Base-by-base conservation (phyloP, 2,888 invertebrate species). In the Helleia helle region DNA sequence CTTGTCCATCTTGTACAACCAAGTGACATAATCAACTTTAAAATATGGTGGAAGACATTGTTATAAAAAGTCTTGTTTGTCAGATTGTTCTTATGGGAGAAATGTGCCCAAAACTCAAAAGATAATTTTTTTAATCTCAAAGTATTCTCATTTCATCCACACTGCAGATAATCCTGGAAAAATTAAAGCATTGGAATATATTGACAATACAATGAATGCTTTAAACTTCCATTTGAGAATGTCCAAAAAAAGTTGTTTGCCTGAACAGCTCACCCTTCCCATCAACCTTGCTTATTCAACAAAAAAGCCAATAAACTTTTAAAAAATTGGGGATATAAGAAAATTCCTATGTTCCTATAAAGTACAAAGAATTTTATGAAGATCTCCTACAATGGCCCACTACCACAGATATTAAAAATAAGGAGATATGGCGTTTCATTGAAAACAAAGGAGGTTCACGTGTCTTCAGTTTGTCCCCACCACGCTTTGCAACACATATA, bases 161-260 rank as follows among this genome's bases (percentile, higher is more conserved):
- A 25, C 25, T 4, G 25, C 25, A 25, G 25, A 25, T 25, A 25
- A 25, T 25, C 26, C 26, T 26, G 26, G 26, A 11, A 26, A 26
- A 26, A 26, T 11, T 26, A 26, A 26, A 26, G 26, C 26, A 26
- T 26, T 26, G 26, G 26, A 26, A 26, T 26, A 26, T 9, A 26
- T 26, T 26, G 26, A 26, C 26, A 26, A 26, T 27, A 27, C 27
- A 27, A 27, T 27, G 27, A 27, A 27, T 27, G 27, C 27, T 27
- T 27, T 26, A 26, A 26, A 11, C 26, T 26, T 27, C 27, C 27
- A 27, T 27, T 27, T 12, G 27, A 11, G 5, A 27, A 27, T 27
- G 27, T 27, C 4, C 9, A 25, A 25, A 27, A 27, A 27, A 12
- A 12, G 12, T 27, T 27, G 27, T 27, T 27, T 27, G 27, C 27